These are phyloP conservation scores for Anisognathus igniventris DNA, from an alignment of 2,797 vertebrate species.

Conservation along the genomic window DNA sequence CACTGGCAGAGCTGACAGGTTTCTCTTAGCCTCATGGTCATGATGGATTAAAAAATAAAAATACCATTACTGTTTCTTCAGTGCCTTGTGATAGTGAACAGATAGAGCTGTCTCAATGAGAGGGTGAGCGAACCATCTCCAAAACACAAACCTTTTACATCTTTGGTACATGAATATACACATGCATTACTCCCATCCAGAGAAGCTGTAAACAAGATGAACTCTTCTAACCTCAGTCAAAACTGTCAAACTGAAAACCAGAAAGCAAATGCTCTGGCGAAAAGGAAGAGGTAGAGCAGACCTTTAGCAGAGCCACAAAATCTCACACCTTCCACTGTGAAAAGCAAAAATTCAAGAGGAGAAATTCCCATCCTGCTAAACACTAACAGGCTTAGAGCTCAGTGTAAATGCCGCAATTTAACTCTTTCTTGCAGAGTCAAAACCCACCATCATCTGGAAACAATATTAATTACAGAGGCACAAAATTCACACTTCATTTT, in stretches of 20 bases:
- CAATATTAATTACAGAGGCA: background rate
- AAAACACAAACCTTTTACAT: background rate
- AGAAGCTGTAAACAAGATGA: background rate
- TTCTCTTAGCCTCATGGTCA: background rate
- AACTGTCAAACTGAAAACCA: background rate
- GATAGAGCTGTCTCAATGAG: background rate
- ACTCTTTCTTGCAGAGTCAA: background rate
- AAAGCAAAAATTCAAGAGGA: background rate
- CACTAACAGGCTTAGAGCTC: conserved; percentile 17
- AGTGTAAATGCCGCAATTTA: conserved; percentile 30
- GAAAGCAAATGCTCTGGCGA: background rate
- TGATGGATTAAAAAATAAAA: background rate
- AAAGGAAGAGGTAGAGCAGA: background rate
- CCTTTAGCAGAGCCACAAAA: background rate
- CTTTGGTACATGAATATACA: background rate
- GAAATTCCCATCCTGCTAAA: background rate
- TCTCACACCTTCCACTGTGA: background rate
- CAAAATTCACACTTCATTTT: background rate
- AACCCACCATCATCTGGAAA: background rate
- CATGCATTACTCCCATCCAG: background rate
- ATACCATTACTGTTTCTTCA: background rate
- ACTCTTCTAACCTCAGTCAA: conserved; percentile 12
- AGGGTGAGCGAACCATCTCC: background rate
- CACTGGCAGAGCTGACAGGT: background rate
- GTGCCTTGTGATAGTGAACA: background rate